Evolutionary conservation across 2,113 vertebrate genomes (phyloP), one percentile per base, ranked within the genome.

Genomic region (Oryzias melastigma): DNA sequence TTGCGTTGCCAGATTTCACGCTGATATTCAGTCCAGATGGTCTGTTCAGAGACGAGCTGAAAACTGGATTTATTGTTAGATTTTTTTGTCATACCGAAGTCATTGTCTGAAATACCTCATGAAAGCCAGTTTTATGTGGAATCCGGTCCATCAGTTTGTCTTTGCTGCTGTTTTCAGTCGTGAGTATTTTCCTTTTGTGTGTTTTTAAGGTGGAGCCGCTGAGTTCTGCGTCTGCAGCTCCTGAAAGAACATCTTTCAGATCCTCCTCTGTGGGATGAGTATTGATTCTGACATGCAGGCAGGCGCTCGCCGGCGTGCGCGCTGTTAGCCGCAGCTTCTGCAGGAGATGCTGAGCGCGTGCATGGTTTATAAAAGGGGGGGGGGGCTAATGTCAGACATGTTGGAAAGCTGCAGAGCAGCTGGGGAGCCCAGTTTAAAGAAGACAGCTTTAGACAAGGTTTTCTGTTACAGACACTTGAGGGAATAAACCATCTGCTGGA

Each of bases 401-500:
- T 14, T 48, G 24, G 44, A 27, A 73, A 76, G 52, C 56, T 24
- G 10, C 7, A 18, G 62, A 58, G 69, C 61, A 75, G 58, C 65
- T 58, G 17, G 35, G 68, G 65, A 73, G 44, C 4, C 20, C 57
- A 77, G 62, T 10, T 57, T 48, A 47, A 19, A 56, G 62, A 41
- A 56, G 53, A 49, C 65, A 35, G 72, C 59, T 71, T 74, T 62
- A 19, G 56, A 65, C 17, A 15, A 63, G 35, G 67, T 65, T 68
- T 68, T 56, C 65, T 67, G 65, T 69, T 77, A 73, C 81, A 68
- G 67, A 69, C 71, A 75, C 78, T 67, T 45, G 68, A 62, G 81
- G 77, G 68, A 84, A 75, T 71, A 78, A 70, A 46, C 47, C 63
- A 67, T 55, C 65, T 55, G 71, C 48, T 81, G 48, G 81, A 75